Conservation (phyloP, 2,797 vertebrate species). For the Fistularia commersonii region DNA sequence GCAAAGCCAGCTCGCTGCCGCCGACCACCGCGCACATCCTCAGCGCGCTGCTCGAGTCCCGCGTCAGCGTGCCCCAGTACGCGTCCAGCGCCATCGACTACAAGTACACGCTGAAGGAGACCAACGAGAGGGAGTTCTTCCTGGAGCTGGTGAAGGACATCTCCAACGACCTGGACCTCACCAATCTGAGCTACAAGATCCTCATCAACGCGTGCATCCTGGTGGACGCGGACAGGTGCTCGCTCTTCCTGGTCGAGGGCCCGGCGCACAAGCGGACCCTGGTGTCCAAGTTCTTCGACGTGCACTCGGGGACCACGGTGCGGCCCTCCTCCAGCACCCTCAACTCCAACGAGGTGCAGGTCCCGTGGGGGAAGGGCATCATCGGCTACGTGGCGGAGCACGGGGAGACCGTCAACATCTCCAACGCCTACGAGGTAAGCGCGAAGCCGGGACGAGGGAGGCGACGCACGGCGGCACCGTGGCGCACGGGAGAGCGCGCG, state of each 20-base stretch:
- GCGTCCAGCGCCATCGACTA: constrained; percentile 79
- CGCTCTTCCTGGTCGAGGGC: constrained; percentile 81
- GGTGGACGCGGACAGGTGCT: constrained; percentile 79
- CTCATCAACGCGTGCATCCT: constrained; percentile 81
- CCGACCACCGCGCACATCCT: constrained; percentile 81
- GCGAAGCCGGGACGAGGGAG: constrained; percentile 48
- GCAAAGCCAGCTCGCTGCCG: constrained; percentile 82
- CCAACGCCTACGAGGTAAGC: constrained; percentile 79
- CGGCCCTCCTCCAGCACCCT: constrained; percentile 73
- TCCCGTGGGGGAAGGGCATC: constrained; percentile 82
- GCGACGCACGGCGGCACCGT: no score
- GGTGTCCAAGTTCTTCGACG: constrained; percentile 81
- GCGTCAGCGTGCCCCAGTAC: constrained; percentile 78
- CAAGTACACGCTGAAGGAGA: constrained; percentile 78
- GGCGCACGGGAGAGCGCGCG: no score
- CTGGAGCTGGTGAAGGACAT: constrained; percentile 81
- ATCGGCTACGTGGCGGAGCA: constrained; percentile 83
- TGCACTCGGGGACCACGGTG: constrained; percentile 77
- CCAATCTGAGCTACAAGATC: constrained; percentile 80
- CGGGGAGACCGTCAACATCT: constrained; percentile 80
- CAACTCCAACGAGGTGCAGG: constrained; percentile 78
- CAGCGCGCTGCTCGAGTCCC: constrained; percentile 79
- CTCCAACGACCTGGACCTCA: constrained; percentile 79
- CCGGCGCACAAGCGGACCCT: constrained; percentile 77
- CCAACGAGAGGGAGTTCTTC: constrained; percentile 80